These are phyloP conservation scores for Rhynchonycteris naso DNA, from an alignment of 2,797 vertebrate genomes.

Conservation along the genomic window DNA sequence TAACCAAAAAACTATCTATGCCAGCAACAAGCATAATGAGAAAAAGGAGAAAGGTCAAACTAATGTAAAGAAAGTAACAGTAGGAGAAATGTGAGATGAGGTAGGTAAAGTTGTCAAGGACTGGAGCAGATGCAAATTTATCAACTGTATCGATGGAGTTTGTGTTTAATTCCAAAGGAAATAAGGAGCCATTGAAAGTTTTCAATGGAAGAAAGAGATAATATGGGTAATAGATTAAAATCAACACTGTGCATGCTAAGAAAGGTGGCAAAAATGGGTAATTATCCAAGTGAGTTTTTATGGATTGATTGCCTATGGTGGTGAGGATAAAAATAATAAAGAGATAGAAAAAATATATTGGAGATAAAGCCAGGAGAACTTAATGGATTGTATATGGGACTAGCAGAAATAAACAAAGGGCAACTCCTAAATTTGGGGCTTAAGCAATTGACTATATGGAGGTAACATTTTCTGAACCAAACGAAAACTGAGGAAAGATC, in stretches of 20 bases:
- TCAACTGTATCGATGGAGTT: not conserved
- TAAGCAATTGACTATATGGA: not conserved
- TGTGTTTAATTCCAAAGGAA: not conserved
- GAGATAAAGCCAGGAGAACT: not conserved
- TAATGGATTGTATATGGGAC: not conserved
- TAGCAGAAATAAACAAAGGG: not conserved
- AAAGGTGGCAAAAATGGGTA: not conserved
- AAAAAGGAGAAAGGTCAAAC: not conserved
- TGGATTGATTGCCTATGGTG: not conserved
- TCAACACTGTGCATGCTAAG: not conserved
- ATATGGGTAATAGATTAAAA: not conserved
- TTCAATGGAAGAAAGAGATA: not conserved
- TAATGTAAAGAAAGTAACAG: not conserved
- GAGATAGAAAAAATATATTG: not conserved
- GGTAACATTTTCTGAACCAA: not conserved
- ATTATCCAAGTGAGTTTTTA: not conserved
- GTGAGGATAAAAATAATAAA: not conserved
- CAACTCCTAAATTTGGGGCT: not conserved
- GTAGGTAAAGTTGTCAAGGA: not conserved
- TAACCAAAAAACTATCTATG: not conserved
- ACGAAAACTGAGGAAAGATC: not conserved
- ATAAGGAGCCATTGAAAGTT: not conserved
- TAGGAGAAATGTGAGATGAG: not conserved
- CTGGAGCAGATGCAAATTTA: not conserved
- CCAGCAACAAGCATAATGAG: not conserved